Conservation (phyloP, 2,113 vertebrate species). For the Oceanodroma tethys region DNA sequence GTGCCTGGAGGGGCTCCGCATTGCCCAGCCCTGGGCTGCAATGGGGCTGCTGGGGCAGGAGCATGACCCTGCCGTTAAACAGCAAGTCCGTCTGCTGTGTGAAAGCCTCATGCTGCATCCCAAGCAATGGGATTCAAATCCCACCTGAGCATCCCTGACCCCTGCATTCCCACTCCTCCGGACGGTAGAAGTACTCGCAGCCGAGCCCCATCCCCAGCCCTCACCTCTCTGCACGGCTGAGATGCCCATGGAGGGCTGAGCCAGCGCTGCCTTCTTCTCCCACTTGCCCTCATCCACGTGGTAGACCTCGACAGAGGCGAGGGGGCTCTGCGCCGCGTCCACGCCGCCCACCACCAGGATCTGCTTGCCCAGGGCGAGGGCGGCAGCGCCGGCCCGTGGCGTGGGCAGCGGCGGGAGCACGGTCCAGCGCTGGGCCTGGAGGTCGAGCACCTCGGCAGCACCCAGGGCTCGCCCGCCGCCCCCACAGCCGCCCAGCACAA, state of each 20-base stretch:
- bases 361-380: conserved; percentile 82
- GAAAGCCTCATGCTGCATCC: not conserved
- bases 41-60: not conserved
- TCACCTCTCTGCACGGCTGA: conserved; percentile 91
- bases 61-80: not conserved
- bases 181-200: not conserved
- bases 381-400: conserved; percentile 85
- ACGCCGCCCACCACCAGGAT: conserved; percentile 92
- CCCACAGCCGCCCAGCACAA: conserved; percentile 92
- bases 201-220: not conserved
- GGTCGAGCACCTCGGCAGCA: conserved; percentile 83
- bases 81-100: not conserved
- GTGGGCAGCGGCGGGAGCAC: conserved; percentile 84
- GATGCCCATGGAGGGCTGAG: conserved; percentile 94
- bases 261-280: conserved; percentile 86
- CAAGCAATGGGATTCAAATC: not conserved
- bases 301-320: conserved; percentile 91
- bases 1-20: fast-evolving
- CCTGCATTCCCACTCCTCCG: fast-evolving
- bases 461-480: conserved; percentile 84
- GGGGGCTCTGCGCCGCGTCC: conserved; percentile 87
- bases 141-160: not conserved
- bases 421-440: conserved; percentile 86
- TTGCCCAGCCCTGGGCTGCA: not conserved
- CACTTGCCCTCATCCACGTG: conserved; percentile 91